Evolutionary conservation across 1,140 invertebrate genomes (phyloP).

Genomic region (Calephelis virginiensis): DNA sequence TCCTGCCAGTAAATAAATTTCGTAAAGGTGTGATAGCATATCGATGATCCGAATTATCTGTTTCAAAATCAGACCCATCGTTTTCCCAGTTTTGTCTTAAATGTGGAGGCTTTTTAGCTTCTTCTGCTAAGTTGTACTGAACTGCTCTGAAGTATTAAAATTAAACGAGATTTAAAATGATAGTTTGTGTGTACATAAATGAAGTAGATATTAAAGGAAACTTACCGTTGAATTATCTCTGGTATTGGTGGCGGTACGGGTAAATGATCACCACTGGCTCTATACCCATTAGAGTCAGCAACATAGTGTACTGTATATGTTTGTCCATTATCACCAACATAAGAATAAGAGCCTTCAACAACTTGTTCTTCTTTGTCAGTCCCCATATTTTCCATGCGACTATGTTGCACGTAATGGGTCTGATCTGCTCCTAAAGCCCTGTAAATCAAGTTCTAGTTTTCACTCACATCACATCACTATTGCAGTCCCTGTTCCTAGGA

Average conservation of each 20-base stretch:
- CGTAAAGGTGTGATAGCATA: conserved; percentile 40
- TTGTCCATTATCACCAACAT: conserved; percentile 79
- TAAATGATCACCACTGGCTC: conserved; percentile 78
- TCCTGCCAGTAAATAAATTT: conserved; percentile 66
- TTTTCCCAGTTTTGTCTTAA: conserved; percentile 51
- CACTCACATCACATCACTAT: too few relatives aligned
- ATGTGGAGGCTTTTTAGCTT: conserved; percentile 63
- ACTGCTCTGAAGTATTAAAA: conserved; percentile 52
- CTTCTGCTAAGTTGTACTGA: conserved; percentile 73
- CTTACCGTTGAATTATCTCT: conserved; percentile 75
- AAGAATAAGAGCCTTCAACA: conserved; percentile 82
- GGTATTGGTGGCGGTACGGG: conserved; percentile 79
- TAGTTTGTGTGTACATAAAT: neutral
- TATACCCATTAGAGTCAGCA: conserved; percentile 79
- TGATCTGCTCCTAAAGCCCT: conserved; percentile 76
- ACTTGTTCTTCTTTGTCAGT: conserved; percentile 77
- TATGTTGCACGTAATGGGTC: conserved; percentile 76
- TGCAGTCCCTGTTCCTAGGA: too few relatives aligned
- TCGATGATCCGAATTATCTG: conserved; percentile 40
- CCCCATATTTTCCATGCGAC: conserved; percentile 78
- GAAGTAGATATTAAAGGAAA: neutral
- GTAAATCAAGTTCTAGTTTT: conserved; percentile 27
- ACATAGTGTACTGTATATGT: conserved; percentile 78
- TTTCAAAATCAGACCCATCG: conserved; percentile 43
- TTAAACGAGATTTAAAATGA: conserved; percentile 1